Conservation (phyloP, 2,888 invertebrate genomes). For the Dynastes hyllus region DNA sequence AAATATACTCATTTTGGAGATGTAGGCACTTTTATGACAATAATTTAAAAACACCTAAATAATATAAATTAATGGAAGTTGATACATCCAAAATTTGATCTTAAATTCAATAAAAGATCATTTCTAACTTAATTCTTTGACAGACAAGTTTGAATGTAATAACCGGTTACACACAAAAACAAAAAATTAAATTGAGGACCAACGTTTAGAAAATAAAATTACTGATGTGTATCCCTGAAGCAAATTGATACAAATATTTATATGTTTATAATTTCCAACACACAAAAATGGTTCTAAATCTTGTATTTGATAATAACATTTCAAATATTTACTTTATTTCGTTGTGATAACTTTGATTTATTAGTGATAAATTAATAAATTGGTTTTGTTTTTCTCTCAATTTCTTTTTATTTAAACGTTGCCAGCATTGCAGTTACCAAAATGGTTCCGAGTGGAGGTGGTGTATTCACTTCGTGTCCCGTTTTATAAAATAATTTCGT, state of each 20-base stretch:
- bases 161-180: constrained; percentile 30
- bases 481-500: constrained; percentile 35
- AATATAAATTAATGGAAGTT: not conserved
- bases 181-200: constrained; percentile 34
- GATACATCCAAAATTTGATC: constrained; percentile 21
- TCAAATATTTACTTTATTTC: too few species aligned
- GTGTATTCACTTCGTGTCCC: constrained; percentile 21
- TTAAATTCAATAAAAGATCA: constrained; percentile 21
- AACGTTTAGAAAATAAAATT: constrained; percentile 25
- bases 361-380: too few species aligned
- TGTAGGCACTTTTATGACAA: not conserved
- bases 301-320: too few species aligned
- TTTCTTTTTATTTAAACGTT: not conserved
- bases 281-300: too few species aligned
- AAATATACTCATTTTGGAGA: constrained; percentile 25
- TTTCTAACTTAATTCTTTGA: constrained; percentile 23
- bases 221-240: not conserved
- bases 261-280: too few species aligned
- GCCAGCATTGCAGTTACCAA: constrained; percentile 14
- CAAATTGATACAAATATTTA: too few species aligned
- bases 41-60: constrained; percentile 19
- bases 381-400: too few species aligned
- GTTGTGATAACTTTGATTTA: too few species aligned
- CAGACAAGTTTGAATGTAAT: constrained; percentile 17
- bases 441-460: constrained; percentile 1